A percentile compares a stretch with the other conserved stretches of the same genome.
Evolutionary conservation across 2,888 invertebrate species (phyloP).

Genomic region (Diarsia mendica): DNA sequence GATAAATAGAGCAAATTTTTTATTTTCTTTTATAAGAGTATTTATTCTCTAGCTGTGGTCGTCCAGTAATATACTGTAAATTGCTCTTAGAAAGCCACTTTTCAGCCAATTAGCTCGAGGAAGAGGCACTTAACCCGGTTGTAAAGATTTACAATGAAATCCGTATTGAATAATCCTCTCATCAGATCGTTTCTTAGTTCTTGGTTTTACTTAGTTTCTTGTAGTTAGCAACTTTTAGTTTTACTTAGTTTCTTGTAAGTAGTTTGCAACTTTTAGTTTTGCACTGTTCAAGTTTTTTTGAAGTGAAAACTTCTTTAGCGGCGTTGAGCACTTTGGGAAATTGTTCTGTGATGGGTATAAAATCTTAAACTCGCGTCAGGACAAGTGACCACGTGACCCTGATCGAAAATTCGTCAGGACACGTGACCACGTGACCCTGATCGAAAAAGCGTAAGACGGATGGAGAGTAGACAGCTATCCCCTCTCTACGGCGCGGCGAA

Average conservation of each 20-base stretch:
- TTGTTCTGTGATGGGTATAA: too few relatives aligned
- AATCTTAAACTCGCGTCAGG: too few relatives aligned
- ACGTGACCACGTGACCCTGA: too few relatives aligned
- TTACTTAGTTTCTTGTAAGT: background rate
- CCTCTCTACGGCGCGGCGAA: too few relatives aligned
- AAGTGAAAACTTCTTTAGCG: too few relatives aligned
- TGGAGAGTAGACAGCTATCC: too few relatives aligned
- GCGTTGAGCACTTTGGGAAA: too few relatives aligned
- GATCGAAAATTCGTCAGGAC: too few relatives aligned
- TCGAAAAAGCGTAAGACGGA: too few relatives aligned
- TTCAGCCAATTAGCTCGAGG: constrained; percentile 28
- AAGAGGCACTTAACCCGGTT: constrained; percentile 29
- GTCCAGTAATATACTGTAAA: constrained; percentile 11
- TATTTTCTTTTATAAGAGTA: background rate
- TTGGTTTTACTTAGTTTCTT: background rate
- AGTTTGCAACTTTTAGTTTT: too few relatives aligned
- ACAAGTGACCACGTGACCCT: too few relatives aligned
- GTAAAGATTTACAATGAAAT: constrained; percentile 6
- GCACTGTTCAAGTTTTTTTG: too few relatives aligned
- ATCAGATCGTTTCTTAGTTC: background rate
- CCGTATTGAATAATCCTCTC: background rate
- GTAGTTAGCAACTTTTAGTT: background rate
- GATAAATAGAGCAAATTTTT: background rate
- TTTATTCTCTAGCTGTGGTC: constrained; percentile 8
- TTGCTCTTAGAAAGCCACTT: constrained; percentile 28